Conservation (phyloP, 2,888 invertebrate genomes). For the Megalurothrips usitatus region DNA sequence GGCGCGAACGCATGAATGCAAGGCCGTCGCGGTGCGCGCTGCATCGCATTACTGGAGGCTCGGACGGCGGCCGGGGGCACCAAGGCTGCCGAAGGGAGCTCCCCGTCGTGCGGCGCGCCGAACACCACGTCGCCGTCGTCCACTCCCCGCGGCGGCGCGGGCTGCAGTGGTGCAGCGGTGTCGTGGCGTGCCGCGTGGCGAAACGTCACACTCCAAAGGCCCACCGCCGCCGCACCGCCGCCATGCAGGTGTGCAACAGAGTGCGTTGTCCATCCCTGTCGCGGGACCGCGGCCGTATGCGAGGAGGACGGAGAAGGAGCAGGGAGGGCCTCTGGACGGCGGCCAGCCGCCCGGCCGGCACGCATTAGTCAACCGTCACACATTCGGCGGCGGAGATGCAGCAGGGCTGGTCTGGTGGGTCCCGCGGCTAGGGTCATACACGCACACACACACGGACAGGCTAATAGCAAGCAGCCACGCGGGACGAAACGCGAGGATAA, state of each 20-base stretch:
- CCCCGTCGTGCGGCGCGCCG: no score
- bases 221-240: background rate
- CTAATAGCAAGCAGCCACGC: no score
- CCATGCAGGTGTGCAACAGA: background rate
- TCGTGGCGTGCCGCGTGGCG: background rate
- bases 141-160: no score
- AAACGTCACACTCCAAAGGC: background rate
- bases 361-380: background rate
- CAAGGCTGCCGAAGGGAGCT: no score
- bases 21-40: no score
- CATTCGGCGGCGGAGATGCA: background rate
- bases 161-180: no score
- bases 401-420: no score
- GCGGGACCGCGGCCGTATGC: background rate
- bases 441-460: background rate
- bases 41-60: no score
- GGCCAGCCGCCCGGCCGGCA: background rate
- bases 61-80: no score
- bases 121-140: background rate
- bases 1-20: no score
- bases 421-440: background rate
- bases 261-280: background rate
- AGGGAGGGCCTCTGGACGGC: background rate
- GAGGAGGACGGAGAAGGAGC: background rate
- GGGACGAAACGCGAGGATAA: no score